phyloP scores from a whole-genome alignment of 2,888 invertebrate genomes.

The Drosophila neonasuta region DNA sequence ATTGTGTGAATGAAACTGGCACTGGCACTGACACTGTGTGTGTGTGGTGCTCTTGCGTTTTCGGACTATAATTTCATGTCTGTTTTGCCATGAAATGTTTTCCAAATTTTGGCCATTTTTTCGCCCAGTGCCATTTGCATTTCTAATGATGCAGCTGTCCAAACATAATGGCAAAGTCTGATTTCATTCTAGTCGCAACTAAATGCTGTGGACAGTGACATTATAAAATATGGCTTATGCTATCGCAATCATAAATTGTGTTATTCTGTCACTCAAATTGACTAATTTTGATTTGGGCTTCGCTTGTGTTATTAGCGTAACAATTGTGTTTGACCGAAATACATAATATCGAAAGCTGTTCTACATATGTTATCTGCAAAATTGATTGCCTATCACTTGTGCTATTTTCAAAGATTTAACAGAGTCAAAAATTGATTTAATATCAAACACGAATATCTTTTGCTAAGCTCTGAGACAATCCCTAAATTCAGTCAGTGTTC shows the following conservation, averaged over 20 bases:
- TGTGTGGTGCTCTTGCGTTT: neutral
- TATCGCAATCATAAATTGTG: conserved; percentile 26
- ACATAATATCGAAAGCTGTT: neutral
- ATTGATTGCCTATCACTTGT: neutral
- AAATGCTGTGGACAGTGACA: conserved; percentile 11
- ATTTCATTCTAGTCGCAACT: conserved; percentile 12
- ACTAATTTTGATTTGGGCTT: conserved; percentile 21
- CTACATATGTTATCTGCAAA: neutral
- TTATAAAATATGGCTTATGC: conserved; percentile 34
- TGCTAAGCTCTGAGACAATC: neutral
- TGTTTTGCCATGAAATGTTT: conserved; percentile 42
- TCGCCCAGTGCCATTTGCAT: conserved; percentile 60
- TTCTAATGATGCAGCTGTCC: conserved; percentile 57
- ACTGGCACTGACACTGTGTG: neutral
- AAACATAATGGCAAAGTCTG: conserved; percentile 23
- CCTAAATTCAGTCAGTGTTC: neutral
- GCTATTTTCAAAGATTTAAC: neutral
- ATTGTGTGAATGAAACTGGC: conserved; percentile 28
- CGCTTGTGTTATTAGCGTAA: neutral
- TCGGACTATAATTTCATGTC: conserved; percentile 42
- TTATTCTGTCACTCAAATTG: conserved; percentile 14
- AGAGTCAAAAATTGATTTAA: neutral
- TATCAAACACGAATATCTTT: too few species aligned
- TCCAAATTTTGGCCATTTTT: conserved; percentile 28
- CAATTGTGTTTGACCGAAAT: conserved; percentile 2